A percentile compares a stretch with the other conserved stretches of the same genome.
Conservation (phyloP, 2,113 vertebrate genomes). For the Anguilla japonica region DNA sequence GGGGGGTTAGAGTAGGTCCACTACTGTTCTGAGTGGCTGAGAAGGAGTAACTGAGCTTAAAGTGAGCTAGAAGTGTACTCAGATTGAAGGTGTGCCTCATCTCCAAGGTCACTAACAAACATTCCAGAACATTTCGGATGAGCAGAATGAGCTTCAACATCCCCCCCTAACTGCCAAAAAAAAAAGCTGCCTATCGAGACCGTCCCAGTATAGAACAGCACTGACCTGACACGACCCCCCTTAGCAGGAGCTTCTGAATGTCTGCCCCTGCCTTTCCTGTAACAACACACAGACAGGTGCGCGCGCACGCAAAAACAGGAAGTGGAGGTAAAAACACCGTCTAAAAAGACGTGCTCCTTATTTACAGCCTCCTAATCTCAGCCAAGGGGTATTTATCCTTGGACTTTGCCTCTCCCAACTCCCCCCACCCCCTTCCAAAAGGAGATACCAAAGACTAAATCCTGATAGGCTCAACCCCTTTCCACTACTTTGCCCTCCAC, state of each 20-base stretch:
- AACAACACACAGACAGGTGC: constrained; percentile 10
- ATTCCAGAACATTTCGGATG: neutral
- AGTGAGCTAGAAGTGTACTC: neutral
- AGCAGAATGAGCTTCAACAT: neutral
- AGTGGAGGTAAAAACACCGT: neutral
- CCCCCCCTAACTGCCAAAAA: neutral
- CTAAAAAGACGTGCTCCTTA: neutral
- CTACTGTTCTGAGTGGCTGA: neutral
- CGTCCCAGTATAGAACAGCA: neutral
- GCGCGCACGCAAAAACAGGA: constrained; percentile 19
- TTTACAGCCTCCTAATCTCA: constrained; percentile 22
- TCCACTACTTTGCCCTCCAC: neutral
- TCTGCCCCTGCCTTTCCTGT: constrained; percentile 2
- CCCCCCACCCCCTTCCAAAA: neutral
- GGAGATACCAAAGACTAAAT: neutral
- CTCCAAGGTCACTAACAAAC: neutral
- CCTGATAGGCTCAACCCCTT: neutral
- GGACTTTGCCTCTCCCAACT: constrained; percentile 17
- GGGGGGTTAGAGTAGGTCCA: neutral
- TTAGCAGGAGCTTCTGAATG: neutral
- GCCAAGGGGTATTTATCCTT: constrained; percentile 14
- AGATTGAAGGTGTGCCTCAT: neutral
- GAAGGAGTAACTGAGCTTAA: neutral
- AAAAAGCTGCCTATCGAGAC: neutral
- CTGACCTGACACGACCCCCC: neutral